These are phyloP conservation scores for Aythya fuligula DNA, from an alignment of 2,797 vertebrate genomes.

Conservation along the genomic window DNA sequence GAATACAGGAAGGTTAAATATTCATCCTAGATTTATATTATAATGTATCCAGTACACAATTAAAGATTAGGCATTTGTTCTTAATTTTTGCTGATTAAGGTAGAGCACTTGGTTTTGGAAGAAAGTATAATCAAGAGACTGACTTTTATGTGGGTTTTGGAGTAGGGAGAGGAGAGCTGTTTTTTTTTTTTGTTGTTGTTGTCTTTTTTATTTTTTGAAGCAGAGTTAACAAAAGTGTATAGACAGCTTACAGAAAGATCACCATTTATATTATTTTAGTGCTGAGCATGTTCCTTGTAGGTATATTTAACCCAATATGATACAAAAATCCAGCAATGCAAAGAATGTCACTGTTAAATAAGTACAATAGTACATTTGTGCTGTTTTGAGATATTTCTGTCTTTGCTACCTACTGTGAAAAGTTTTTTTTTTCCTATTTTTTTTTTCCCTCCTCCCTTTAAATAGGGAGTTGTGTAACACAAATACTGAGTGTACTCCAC, in stretches of 20 bases:
- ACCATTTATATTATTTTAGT: not conserved
- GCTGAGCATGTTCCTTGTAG: not conserved
- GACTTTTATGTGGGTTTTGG: not conserved
- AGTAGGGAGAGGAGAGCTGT: not conserved
- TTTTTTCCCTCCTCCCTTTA: fast-evolving
- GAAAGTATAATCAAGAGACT: not conserved
- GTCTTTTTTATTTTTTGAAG: not conserved
- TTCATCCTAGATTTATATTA: not conserved
- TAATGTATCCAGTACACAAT: not conserved
- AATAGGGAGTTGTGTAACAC: not conserved
- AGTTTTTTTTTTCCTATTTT: not conserved
- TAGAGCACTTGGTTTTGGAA: not conserved
- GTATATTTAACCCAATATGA: not conserved
- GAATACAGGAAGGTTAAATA: not conserved
- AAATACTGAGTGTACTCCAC: not conserved
- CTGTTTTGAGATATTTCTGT: not conserved
- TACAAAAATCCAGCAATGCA: not conserved
- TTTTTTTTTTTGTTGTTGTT: not conserved
- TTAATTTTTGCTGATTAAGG: not conserved
- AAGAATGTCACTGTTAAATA: not conserved
- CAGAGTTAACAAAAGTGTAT: not conserved
- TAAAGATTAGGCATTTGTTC: not conserved
- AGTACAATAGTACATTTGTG: fast-evolving
- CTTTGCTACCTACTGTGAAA: not conserved
- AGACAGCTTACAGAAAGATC: not conserved